A percentile compares a stretch with the other conserved stretches of the same genome.
Conservation (phyloP, 2,797 vertebrate species). For the Pipistrellus nathusii region DNA sequence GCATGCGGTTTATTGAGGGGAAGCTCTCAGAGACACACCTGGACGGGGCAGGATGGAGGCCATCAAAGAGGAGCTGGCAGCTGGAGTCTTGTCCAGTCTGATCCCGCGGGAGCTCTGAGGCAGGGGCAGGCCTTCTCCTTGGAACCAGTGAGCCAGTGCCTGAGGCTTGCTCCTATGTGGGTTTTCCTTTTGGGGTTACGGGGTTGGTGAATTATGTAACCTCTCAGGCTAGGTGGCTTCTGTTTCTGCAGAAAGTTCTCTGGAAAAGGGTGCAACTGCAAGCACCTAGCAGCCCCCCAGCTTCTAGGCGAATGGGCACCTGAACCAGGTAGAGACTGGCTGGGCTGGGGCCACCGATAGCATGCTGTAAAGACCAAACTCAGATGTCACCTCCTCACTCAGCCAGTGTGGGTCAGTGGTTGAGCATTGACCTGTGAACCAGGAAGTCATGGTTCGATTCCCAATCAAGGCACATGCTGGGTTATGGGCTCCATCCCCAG, state of each 20-base stretch:
- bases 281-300: not conserved
- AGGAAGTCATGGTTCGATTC: too few relatives aligned
- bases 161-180: not conserved
- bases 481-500: too few relatives aligned
- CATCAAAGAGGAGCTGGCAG: not conserved
- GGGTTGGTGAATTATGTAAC: rapidly evolving
- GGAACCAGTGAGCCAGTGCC: not conserved
- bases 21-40: not conserved
- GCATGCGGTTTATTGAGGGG: not conserved
- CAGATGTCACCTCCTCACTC: not conserved
- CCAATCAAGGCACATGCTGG: too few relatives aligned
- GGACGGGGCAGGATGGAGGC: not conserved
- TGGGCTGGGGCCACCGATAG: not conserved
- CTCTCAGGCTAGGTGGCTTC: not conserved
- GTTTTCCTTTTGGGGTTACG: too few relatives aligned
- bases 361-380: not conserved
- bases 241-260: not conserved
- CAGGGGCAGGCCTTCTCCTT: not conserved
- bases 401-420: too few relatives aligned
- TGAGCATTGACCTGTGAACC: too few relatives aligned
- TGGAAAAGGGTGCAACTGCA: not conserved
- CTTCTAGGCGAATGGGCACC: too few relatives aligned
- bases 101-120: not conserved
- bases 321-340: not conserved
- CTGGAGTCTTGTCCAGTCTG: not conserved